Evolutionary conservation across 2,113 vertebrate species (phyloP), one percentile per base, ranked within the genome.

Genomic region (Barbus barbus): DNA sequence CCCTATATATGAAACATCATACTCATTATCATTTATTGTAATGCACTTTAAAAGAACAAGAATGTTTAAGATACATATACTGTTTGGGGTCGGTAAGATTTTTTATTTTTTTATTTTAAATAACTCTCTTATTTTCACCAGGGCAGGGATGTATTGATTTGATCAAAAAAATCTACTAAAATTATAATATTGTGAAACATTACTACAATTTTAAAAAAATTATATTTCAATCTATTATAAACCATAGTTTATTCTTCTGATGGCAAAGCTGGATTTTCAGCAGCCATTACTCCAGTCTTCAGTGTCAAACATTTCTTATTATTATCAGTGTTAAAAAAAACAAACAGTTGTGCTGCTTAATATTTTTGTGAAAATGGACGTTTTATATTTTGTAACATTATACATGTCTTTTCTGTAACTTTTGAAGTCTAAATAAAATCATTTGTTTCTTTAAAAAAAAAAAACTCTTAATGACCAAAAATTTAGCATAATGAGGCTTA

Each of bases 1-100:
- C 91, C 91, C 92, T 93, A 41, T 22, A 87, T 33, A 41, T 73
- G 74, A 51, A 67, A 33, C 51, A 36, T 69, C 44, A 67, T 20
- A 22, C 1, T 67, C 31, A 36, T 67, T 33, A 80, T 16, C 44
- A 65, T 9, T 74, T 12, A 86, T 5, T 8, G 69, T 22, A 61
- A 53, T 58, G 26, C 9, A 84, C 11, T 60, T 58, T 75, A 71
- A 71, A 24, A 53, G 0, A 51, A 11, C 20, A 4, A 18, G 9
- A 4, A 41, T 22, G 22, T 71, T 67, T 67, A 33, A 33, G 16
- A 33, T 33, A 65, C 14, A 46, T 16, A 65, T 67, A 67, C 63
- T 20, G 3, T 24, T 41, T 71, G 33, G 36, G 2, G 11, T 71
- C 1, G 0, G 31, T 67, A 67, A 9, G 7, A 33, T 67, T 31